Base-by-base conservation (phyloP, 2,888 invertebrate genomes). In the Microctonus aethiopoides region DNA sequence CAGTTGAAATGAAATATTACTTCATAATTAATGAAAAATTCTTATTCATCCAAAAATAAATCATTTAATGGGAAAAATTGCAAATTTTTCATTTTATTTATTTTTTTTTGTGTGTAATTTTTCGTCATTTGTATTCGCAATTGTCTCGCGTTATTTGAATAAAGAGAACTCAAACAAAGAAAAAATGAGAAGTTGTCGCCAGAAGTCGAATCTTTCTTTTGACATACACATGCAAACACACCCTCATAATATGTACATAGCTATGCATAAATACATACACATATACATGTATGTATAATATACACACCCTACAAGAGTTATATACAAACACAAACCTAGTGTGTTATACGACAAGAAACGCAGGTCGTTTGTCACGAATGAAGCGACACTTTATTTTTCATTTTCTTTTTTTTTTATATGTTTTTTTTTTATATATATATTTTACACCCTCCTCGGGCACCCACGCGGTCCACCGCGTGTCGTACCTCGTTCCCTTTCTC, bases 321-420 rank as follows among this genome's bases (percentile, higher is more conserved):
- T 20, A 46, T 20, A 46, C 20, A 20, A 46, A 46, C n/a, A 3
- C 46, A 16, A 9, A 16, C 34, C 16, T 1, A 13, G 32, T 16
- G 57, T 10, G 72, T 72, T 72, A 72, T 66, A 70, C 62, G 69
- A 70, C 69, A 73, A 71, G 69, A 72, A 74, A 72, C 75, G 74
- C 69, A 67, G 62, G 76, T 79, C 79, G 78, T 81, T 80, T 81
- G 78, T 81, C 81, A 81, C 67, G 68, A 70, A 73, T 72, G 61
- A 70, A 71, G 65, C 63, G 66, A 70, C 70, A 65, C 65, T 69
- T 69, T 61, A 70, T 70, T 70, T 70, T 70, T 65, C 34, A 41
- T 24, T 51, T 56, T 57, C 57, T 26, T 9, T 22, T 39, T n/a
- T 41, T 20, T 22, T 41, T 29, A n/a, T 46, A 51, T 51, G 16